These are phyloP conservation scores for Drosophila watanabei DNA, from an alignment of 1,140 invertebrate species.

Conservation along the genomic window DNA sequence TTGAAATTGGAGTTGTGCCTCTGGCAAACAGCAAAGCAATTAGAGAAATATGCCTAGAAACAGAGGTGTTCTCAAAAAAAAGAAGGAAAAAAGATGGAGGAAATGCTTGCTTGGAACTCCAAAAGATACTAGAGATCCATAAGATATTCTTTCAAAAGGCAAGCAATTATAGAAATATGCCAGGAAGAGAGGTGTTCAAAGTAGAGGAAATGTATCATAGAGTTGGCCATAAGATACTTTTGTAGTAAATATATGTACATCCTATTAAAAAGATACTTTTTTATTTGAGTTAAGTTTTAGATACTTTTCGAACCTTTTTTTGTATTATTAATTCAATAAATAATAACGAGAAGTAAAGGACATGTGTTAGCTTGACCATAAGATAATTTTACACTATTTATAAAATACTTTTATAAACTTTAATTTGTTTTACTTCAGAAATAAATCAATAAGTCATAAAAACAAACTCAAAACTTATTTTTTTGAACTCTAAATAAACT, in stretches of 20 bases:
- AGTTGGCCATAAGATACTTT: neutral
- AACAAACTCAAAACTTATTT: neutral
- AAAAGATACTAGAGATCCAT: neutral
- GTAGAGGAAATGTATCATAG: neutral
- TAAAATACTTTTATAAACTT: neutral
- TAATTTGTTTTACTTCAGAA: neutral
- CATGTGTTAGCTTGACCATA: too few relatives aligned
- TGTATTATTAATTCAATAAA: too few relatives aligned
- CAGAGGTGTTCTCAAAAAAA: constrained; percentile 3
- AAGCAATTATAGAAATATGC: constrained; percentile 5
- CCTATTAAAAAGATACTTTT: too few relatives aligned
- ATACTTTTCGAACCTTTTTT: too few relatives aligned
- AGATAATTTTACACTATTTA: neutral
- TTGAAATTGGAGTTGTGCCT: constrained; percentile 46
- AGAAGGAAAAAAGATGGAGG: neutral
- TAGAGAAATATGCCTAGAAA: constrained; percentile 32
- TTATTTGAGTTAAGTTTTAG: too few relatives aligned
- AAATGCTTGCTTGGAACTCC: neutral
- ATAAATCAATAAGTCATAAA: neutral
- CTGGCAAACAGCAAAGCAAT: constrained; percentile 38
- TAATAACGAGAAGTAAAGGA: too few relatives aligned
- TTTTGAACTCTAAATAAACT: neutral
- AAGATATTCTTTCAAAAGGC: constrained; percentile 22
- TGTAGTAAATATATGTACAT: neutral
- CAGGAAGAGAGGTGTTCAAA: neutral